Base-by-base conservation (phyloP, 2,113 vertebrate genomes). In the Eonycteris spelaea region DNA sequence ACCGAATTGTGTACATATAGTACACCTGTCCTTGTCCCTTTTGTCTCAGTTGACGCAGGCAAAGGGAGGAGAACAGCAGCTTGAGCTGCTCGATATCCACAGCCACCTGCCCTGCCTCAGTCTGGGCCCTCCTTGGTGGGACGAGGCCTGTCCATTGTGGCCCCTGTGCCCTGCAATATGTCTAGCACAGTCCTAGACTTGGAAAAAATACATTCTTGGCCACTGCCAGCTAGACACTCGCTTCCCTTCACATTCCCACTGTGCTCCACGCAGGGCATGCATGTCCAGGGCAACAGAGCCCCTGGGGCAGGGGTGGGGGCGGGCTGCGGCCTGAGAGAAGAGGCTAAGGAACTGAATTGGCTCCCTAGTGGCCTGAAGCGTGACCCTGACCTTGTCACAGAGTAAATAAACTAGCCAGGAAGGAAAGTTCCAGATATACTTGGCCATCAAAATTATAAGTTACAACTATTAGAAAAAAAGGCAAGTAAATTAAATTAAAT, bases 381-480 rank as follows among this genome's bases (percentile, higher is more conserved):
- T 67, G 30, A 30, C 19, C 48, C 24, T 85, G 84, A 71, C 93
- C 51, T 79, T 51, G 26, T 77, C 90, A 65, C 40, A 48, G 67
- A 80, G 57, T 38, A 79, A 63, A 85, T 53, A 53, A 15, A 57
- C 24, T 55, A 82, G 80, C 80, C 33, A 35, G 45, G 35, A 53
- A 51, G 59, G 55, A 84, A 43, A 43, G 71, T 33, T 65, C 75
- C 43, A n/a, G 35, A 73, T 88, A 33, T 15, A 6, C 14, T 35
- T 30, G 26, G 63, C 43, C 9, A 0, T 86, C 78, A 73, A 71
- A 95, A 35, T 83, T 51, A 9, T 7, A 67, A 51, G 73, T 88
- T 74, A 48, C 0, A 5, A 59, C 70, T 85, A 7, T 40, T 40
- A 28, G 61, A 33, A 55, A 55, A 55, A 71, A 57, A 73, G 40